Evolutionary conservation across 2,888 invertebrate genomes (phyloP).

Genomic region (Epinotia nisella): DNA sequence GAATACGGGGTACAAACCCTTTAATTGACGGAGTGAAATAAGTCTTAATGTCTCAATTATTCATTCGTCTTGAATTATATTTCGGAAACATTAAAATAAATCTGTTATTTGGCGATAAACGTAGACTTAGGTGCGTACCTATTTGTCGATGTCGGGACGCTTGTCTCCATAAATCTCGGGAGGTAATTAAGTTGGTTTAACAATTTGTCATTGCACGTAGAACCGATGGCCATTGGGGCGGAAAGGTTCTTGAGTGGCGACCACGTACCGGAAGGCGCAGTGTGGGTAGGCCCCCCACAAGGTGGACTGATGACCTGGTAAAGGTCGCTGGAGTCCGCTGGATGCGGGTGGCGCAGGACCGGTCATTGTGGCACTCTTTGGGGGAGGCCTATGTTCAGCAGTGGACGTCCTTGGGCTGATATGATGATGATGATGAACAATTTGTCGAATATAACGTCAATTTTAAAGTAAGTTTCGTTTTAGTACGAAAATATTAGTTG

Average conservation of each 20-base stretch:
- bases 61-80: conserved; percentile 3
- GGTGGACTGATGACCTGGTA: no score
- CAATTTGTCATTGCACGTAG: no score
- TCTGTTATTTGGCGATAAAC: conserved; percentile 27
- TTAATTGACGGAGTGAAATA: conserved; percentile 35
- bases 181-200: conserved; percentile 22
- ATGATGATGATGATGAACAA: no score
- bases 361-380: no score
- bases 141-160: conserved; percentile 21
- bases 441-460: conserved; percentile 27
- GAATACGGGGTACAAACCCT: conserved; percentile 16
- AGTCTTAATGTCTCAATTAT: conserved; percentile 18
- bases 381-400: no score
- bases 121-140: conserved; percentile 7
- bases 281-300: no score
- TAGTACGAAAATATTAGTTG: not conserved
- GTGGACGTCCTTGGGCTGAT: no score
- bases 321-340: no score
- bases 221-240: no score
- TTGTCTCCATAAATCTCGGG: conserved; percentile 9
- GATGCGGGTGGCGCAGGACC: no score
- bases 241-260: no score
- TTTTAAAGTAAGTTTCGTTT: conserved; percentile 3
- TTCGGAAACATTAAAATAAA: conserved; percentile 19
- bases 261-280: no score